Conservation (phyloP, 2,888 invertebrate genomes). For the Tetanocera ferruginea region DNA sequence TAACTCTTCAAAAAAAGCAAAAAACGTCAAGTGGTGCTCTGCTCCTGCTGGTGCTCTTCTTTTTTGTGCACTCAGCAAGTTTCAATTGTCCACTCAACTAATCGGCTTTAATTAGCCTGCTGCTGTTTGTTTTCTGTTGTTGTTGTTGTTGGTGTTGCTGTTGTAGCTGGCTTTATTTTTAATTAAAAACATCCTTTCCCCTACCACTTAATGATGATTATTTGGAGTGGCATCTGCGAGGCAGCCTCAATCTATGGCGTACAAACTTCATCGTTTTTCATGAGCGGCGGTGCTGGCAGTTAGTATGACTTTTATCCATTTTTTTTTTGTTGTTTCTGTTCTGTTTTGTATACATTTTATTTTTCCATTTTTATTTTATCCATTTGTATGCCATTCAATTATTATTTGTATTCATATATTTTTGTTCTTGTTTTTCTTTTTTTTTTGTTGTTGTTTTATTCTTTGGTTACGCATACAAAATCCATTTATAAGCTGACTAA, state of each 20-base stretch:
- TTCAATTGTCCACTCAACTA: slow-evolving; percentile 31
- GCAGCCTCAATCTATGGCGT: slow-evolving; percentile 68
- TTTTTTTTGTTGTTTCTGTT: slow-evolving; percentile 1
- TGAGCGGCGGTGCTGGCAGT: slow-evolving; percentile 65
- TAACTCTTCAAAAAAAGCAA: no score
- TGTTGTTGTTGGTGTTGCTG: neutral
- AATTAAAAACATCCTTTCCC: neutral
- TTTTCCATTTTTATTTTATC: neutral
- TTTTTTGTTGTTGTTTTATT: neutral
- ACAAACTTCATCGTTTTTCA: slow-evolving; percentile 64
- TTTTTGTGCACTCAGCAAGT: slow-evolving; percentile 18
- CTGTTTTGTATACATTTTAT: slow-evolving; percentile 33
- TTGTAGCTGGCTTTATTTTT: neutral
- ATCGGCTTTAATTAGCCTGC: slow-evolving; percentile 18
- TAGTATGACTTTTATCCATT: slow-evolving; percentile 56
- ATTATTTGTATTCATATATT: neutral
- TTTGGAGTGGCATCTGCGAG: slow-evolving; percentile 69
- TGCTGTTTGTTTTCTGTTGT: slow-evolving; percentile 10
- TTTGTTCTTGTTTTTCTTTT: neutral
- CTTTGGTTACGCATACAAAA: neutral
- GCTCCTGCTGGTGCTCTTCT: neutral
- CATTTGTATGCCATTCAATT: slow-evolving; percentile 23
- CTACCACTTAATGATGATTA: slow-evolving; percentile 57
- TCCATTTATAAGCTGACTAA: slow-evolving; percentile 23
- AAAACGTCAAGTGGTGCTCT: neutral